These are phyloP conservation scores for Amblyjoppa proteus DNA, from an alignment of 2,888 invertebrate genomes.

Conservation along the genomic window DNA sequence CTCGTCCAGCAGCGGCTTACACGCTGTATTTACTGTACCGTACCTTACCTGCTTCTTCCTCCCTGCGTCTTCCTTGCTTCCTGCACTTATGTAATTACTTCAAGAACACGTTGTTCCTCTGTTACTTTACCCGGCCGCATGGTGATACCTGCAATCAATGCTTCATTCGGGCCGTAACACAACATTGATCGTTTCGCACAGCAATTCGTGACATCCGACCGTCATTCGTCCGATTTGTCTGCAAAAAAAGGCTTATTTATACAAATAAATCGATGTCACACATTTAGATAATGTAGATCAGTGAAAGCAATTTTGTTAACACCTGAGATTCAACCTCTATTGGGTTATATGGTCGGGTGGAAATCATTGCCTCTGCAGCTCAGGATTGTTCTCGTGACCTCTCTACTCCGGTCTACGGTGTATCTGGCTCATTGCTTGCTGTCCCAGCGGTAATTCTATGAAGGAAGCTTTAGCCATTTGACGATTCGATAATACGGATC, in stretches of 20 bases:
- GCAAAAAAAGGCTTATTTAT: neutral
- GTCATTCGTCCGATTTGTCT: neutral
- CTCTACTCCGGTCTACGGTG: conserved; percentile 13
- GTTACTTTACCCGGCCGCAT: neutral
- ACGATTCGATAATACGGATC: too few species aligned
- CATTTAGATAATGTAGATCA: too few species aligned
- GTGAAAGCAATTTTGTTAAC: too few species aligned
- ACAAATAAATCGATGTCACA: neutral
- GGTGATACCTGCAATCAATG: neutral
- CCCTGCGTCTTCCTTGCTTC: conserved; percentile 22
- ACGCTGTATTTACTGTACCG: neutral
- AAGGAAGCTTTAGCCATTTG: too few species aligned
- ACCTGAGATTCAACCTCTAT: neutral
- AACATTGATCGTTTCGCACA: neutral
- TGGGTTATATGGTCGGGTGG: neutral
- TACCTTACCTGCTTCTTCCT: conserved; percentile 9
- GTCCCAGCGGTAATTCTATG: conserved; percentile 49
- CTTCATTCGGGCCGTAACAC: neutral
- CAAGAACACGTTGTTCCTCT: conserved; percentile 22
- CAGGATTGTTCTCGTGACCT: neutral
- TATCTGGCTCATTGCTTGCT: conserved; percentile 10
- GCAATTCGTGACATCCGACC: neutral
- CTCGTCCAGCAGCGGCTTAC: neutral
- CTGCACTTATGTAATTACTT: conserved; percentile 40
- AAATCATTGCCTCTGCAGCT: neutral